phyloP scores from a whole-genome alignment of 2,797 vertebrate genomes.

The Scarus forsteni region DNA sequence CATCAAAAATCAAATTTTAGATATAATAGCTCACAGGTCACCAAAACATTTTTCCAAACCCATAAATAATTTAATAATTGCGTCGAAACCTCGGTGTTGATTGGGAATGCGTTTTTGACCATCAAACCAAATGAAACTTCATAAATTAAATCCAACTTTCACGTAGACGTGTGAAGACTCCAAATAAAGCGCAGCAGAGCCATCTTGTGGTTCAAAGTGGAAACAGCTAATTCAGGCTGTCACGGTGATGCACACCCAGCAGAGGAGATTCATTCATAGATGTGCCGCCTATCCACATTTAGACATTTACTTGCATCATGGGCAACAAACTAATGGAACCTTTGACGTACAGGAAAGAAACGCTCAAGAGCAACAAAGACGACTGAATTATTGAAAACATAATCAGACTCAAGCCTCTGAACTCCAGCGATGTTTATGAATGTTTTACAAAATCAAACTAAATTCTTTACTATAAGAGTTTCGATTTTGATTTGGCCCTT shows the following conservation, averaged over 20 bases:
- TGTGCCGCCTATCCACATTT: background rate
- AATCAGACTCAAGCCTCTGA: no score
- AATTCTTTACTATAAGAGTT: no score
- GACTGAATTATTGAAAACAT: no score
- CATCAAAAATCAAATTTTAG: no score
- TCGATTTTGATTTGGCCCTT: no score
- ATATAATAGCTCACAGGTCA: background rate
- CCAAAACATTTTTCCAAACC: background rate
- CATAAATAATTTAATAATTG: no score
- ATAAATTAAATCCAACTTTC: background rate
- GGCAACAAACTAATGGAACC: background rate
- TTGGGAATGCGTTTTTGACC: background rate
- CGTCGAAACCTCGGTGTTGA: no score
- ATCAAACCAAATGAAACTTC: background rate
- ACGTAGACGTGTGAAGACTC: slow-evolving; percentile 9
- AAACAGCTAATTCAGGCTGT: background rate
- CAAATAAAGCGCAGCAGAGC: slow-evolving; percentile 14
- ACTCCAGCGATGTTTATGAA: no score
- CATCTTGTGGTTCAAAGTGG: slow-evolving; percentile 31
- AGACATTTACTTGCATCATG: background rate
- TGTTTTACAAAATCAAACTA: no score
- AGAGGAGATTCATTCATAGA: no score
- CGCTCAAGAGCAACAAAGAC: no score
- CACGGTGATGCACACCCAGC: background rate
- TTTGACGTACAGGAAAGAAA: no score